Evolutionary conservation across 1,140 invertebrate species (phyloP).

Genomic region (Eciton burchellii): DNA sequence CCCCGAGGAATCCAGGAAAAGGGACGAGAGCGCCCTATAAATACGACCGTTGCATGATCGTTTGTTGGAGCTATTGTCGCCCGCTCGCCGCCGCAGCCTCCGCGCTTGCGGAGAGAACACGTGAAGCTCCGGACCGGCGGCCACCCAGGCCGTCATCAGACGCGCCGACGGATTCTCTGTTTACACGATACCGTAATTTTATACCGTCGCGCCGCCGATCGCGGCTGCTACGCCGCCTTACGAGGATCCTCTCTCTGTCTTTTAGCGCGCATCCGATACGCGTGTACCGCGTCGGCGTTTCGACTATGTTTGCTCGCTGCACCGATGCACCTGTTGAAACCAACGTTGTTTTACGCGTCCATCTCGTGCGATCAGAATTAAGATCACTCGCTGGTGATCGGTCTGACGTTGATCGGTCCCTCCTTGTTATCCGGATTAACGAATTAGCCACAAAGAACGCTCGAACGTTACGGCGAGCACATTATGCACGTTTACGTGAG

Average conservation of each 20-base stretch:
- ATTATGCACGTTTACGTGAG: too few relatives aligned
- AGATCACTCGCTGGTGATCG: too few relatives aligned
- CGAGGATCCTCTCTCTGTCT: constrained; percentile 56
- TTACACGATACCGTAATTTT: constrained; percentile 84
- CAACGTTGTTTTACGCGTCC: constrained; percentile 34
- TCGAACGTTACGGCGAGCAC: too few relatives aligned
- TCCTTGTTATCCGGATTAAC: too few relatives aligned
- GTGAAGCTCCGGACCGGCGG: constrained; percentile 77
- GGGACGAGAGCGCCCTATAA: constrained; percentile 46
- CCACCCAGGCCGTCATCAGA: constrained; percentile 83
- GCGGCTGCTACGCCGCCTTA: constrained; percentile 66
- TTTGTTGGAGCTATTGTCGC: constrained; percentile 42
- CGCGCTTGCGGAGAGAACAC: constrained; percentile 78
- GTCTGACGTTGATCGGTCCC: too few relatives aligned
- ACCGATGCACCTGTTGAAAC: constrained; percentile 55
- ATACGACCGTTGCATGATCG: constrained; percentile 21
- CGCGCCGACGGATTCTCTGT: constrained; percentile 82
- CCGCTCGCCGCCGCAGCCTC: constrained; percentile 58
- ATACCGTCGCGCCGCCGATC: constrained; percentile 82
- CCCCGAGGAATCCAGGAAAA: not conserved
- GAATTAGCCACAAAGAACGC: too few relatives aligned
- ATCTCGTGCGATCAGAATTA: not conserved
- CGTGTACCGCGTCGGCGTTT: constrained; percentile 27
- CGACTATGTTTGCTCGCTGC: constrained; percentile 18
- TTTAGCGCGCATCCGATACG: constrained; percentile 57